Conservation (phyloP, 2,888 invertebrate genomes). For the Strigamia transsilvanica region DNA sequence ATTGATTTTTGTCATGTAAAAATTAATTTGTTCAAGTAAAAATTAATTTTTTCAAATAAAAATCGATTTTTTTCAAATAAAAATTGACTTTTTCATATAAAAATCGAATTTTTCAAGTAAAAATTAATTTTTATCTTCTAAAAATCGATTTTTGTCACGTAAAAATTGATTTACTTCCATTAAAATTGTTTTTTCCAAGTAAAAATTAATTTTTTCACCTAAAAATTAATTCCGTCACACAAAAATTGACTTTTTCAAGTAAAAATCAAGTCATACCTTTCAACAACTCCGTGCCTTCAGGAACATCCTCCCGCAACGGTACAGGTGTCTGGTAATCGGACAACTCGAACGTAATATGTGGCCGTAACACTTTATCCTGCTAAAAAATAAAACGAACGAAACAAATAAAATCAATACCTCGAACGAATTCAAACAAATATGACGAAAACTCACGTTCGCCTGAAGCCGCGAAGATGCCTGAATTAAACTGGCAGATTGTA, state of each 20-base stretch:
- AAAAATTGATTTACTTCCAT: too few species aligned
- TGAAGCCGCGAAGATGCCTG: background rate
- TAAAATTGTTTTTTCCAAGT: too few species aligned
- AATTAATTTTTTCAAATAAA: too few species aligned
- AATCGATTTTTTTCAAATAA: background rate
- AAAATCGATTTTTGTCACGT: too few species aligned
- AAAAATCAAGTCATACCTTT: conserved; percentile 56
- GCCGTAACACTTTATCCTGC: background rate
- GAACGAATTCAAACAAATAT: too few species aligned
- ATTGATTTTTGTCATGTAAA: too few species aligned
- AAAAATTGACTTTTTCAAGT: too few species aligned
- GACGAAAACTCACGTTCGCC: background rate
- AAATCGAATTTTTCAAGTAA: background rate
- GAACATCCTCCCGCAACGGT: conserved; percentile 54
- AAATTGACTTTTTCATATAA: too few species aligned
- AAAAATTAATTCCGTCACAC: background rate
- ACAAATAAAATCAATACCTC: too few species aligned
- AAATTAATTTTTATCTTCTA: too few species aligned
- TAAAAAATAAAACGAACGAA: too few species aligned
- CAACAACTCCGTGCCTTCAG: conserved; percentile 54
- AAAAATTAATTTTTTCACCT: background rate
- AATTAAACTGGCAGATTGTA: background rate
- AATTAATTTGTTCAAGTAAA: too few species aligned
- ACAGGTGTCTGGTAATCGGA: conserved; percentile 53
- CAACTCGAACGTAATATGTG: conserved; percentile 54